Percentiles rank a stretch among this genome's conserved stretches.
phyloP scores from a whole-genome alignment of 2,797 vertebrate genomes.

The Oryzias dopingdopingensis region DNA sequence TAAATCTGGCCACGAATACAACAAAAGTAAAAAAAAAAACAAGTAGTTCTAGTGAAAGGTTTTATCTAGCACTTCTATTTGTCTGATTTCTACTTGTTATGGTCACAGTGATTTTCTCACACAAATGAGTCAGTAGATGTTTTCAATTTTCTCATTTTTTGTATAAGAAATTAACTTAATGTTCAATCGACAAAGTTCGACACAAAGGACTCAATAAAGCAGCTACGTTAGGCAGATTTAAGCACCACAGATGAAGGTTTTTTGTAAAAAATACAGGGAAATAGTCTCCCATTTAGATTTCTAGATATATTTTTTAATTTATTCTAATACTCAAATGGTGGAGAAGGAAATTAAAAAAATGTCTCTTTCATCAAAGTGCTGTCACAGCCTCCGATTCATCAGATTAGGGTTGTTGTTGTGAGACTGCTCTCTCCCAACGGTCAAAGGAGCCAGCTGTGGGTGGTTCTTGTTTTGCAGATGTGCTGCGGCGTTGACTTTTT shows the following conservation, averaged over 20 bases:
- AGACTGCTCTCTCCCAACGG: conserved; percentile 37
- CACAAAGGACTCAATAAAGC: conserved; percentile 5
- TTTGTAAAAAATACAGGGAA: neutral
- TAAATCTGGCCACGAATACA: conserved; percentile 8
- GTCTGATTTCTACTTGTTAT: neutral
- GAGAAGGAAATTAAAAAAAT: neutral
- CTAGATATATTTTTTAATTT: neutral
- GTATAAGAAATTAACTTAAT: conserved; percentile 6
- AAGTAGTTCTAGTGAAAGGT: conserved; percentile 7
- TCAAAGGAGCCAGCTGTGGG: neutral
- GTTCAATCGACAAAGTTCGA: conserved; percentile 19
- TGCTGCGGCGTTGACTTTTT: conserved; percentile 62
- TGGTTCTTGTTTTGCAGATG: conserved; percentile 39
- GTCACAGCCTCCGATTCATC: conserved; percentile 61
- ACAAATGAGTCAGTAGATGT: conserved; percentile 2
- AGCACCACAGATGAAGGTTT: conserved; percentile 34
- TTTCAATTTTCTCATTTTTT: neutral
- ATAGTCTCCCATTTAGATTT: too few species aligned
- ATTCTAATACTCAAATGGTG: neutral
- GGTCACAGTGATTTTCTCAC: conserved; percentile 19
- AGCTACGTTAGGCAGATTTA: conserved; percentile 10
- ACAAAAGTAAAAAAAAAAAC: conserved; percentile 25
- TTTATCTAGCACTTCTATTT: conserved; percentile 1
- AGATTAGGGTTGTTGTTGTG: conserved; percentile 67
- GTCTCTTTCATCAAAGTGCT: neutral